These are phyloP conservation scores for Anolis sagrei DNA, from an alignment of 2,113 vertebrate genomes.

Conservation along the genomic window DNA sequence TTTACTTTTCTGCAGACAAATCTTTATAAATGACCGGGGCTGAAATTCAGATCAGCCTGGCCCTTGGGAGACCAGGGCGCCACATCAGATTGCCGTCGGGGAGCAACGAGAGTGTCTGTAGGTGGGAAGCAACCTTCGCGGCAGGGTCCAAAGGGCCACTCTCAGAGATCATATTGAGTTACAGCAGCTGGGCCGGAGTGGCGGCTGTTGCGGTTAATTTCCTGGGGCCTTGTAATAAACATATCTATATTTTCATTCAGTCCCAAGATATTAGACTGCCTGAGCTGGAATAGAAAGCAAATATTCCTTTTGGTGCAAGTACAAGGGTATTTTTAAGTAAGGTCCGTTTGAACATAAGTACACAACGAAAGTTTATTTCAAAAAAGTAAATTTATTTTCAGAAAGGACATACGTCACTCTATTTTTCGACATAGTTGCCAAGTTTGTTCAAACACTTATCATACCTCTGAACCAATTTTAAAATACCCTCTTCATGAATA, in stretches of 20 bases:
- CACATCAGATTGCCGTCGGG: neutral
- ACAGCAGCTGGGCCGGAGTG: neutral
- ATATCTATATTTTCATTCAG: neutral
- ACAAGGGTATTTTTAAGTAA: too few species aligned
- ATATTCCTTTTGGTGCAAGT: neutral
- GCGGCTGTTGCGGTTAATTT: neutral
- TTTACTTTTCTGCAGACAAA: slow-evolving; percentile 74
- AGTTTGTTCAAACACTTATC: too few species aligned
- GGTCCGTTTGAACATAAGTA: too few species aligned
- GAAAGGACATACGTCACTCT: too few species aligned
- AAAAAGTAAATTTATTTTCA: too few species aligned
- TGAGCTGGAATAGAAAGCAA: neutral
- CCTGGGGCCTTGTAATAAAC: neutral
- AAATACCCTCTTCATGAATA: too few species aligned
- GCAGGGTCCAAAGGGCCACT: too few species aligned
- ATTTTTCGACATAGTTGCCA: too few species aligned
- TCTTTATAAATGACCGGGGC: slow-evolving; percentile 62
- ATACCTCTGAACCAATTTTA: too few species aligned
- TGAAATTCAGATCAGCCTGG: neutral
- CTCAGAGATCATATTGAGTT: too few species aligned
- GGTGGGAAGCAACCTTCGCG: too few species aligned
- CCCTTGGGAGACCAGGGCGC: neutral
- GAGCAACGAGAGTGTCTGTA: neutral
- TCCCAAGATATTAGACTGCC: neutral
- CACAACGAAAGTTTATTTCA: too few species aligned